These are phyloP conservation scores for Thalassarche chlororhynchos DNA, from an alignment of 2,113 vertebrate species.

Conservation along the genomic window DNA sequence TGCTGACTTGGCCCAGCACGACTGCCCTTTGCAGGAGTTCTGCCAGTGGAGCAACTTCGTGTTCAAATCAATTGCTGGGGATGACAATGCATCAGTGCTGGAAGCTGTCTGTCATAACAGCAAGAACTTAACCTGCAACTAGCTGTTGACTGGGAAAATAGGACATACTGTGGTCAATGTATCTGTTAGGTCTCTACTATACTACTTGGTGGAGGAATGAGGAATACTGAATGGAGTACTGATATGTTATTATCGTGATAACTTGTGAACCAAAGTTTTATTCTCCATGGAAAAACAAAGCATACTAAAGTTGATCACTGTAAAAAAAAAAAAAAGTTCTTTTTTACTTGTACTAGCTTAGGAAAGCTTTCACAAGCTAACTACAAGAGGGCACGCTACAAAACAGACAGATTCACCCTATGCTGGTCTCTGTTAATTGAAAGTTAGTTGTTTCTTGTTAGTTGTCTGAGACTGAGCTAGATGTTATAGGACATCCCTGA, in stretches of 20 bases:
- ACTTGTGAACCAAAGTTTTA: neutral
- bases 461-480: neutral
- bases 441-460: neutral
- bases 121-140: neutral
- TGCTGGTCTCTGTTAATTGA: neutral
- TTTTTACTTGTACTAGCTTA: neutral
- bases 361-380: neutral
- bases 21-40: neutral
- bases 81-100: neutral
- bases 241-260: neutral
- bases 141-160: neutral
- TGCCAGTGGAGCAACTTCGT: fast-evolving
- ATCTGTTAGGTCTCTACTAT: neutral
- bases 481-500: neutral
- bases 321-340: neutral
- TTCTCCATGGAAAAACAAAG: neutral
- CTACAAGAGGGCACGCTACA: neutral
- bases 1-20: neutral
- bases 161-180: neutral
- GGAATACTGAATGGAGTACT: neutral
- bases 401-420: neutral
- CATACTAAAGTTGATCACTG: neutral
- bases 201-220: neutral
- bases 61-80: neutral
- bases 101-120: neutral